phyloP scores from a whole-genome alignment of 2,888 invertebrate species.

The Agrochola litura region DNA sequence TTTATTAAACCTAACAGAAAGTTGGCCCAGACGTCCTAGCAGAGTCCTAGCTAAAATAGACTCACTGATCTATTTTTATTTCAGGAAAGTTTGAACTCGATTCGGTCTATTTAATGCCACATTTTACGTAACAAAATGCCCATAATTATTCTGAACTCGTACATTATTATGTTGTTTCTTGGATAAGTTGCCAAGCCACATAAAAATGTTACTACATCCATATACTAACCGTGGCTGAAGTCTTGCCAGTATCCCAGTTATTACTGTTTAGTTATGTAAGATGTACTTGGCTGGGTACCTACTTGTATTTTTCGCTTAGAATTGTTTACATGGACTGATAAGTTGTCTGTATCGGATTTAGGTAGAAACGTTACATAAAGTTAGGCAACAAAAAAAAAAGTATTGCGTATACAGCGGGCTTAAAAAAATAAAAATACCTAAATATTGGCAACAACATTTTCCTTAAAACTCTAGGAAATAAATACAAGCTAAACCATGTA shows the following conservation, averaged over 20 bases:
- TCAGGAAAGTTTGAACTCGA: neutral
- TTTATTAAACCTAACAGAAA: neutral
- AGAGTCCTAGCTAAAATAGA: neutral
- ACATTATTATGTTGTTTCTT: conserved; percentile 34
- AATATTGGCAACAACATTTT: neutral
- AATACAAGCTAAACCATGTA: neutral
- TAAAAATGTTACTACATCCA: conserved; percentile 42
- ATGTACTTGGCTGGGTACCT: conserved; percentile 12
- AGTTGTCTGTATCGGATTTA: neutral
- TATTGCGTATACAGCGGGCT: neutral
- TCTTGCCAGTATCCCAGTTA: conserved; percentile 39
- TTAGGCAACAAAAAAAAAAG: neutral
- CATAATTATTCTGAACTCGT: conserved; percentile 46
- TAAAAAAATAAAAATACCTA: neutral
- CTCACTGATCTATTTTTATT: neutral
- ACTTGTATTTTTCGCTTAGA: conserved; percentile 1
- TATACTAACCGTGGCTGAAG: conserved; percentile 6
- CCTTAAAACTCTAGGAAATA: neutral
- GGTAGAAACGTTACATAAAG: neutral
- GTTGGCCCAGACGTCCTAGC: neutral
- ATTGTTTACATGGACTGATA: neutral
- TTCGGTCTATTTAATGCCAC: conserved; percentile 14
- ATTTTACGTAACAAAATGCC: conserved; percentile 27
- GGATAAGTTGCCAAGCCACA: conserved; percentile 53
- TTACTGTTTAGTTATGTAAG: conserved; percentile 38